These are phyloP conservation scores for Manis crassicaudata DNA, from an alignment of 2,797 vertebrate species.

Conservation along the genomic window DNA sequence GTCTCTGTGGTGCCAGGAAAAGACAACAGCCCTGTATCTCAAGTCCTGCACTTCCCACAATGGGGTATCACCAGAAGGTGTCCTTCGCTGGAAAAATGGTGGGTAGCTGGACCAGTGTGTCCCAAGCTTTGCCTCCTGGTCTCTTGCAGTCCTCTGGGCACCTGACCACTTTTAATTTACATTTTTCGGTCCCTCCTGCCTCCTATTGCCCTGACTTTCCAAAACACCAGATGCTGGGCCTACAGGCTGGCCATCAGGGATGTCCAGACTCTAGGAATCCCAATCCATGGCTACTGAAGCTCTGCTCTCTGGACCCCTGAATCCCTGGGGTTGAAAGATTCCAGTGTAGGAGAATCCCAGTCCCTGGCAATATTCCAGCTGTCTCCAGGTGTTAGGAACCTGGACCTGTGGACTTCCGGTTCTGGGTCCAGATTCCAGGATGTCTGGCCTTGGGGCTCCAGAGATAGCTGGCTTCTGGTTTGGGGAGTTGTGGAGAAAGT, in stretches of 20 bases:
- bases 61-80: neutral
- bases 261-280: neutral
- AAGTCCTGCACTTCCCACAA: neutral
- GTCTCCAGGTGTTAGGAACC: neutral
- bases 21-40: no score
- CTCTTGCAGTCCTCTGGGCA: neutral
- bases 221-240: neutral
- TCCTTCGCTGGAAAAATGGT: neutral
- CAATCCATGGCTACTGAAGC: neutral
- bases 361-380: neutral
- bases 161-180: neutral
- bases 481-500: neutral
- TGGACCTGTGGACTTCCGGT: neutral
- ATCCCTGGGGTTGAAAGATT: neutral
- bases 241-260: neutral
- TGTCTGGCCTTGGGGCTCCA: neutral
- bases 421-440: neutral
- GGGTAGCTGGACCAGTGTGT: neutral
- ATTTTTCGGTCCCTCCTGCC: neutral
- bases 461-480: neutral
- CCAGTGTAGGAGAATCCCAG: neutral
- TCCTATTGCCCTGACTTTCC: neutral
- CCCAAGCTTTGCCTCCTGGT: neutral
- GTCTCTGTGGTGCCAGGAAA: neutral
- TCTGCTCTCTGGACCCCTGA: neutral